Base-by-base conservation (phyloP, 2,888 invertebrate genomes). In the Calameuta idolon region DNA sequence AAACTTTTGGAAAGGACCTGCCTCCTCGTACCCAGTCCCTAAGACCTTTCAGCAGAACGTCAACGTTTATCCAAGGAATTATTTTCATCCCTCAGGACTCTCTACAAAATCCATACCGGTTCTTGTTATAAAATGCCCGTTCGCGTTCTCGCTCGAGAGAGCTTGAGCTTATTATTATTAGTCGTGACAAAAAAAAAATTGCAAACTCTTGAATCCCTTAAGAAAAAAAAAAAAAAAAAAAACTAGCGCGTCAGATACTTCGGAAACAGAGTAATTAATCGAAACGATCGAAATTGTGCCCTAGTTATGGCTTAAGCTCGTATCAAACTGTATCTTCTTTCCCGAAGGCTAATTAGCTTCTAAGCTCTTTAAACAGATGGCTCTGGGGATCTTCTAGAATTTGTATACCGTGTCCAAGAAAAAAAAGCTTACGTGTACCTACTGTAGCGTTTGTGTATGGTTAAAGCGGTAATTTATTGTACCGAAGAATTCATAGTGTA, bases 401-500 rank as follows among this genome's bases (percentile, higher is more conserved):
- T 55, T 55, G 2, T 35, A 12, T 2, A 55, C 23, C 9, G 55
- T 23, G 15, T 40, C 4, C 15, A 55, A 55, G 15, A 23, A 55
- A 5, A 55, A 55, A 55, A 55, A 23, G 15, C 55, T 55, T 23
- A 9, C 2, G 55, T 5, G 2, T 55, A 55, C 55, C 23, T 23
- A 23, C 23, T 55, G 5, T 23, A 40, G 23, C 55, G 5, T 55
- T 55, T 23, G 23, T 9, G 55, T 55, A 55, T 2, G 23, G 9
- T 84, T 84, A 85, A 83, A 82, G 81, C 85, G 83, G 86, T 89
- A 89, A 89, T 87, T 89, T 87, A 89, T 83, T 82, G 84, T 84
- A 83, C 81, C 77, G 77, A 82, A 83, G 84, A 86, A 85, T 81
- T 87, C 84, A 85, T 84, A 83, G 78, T 79, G 81, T 81, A 68